phyloP scores from a whole-genome alignment of 2,888 invertebrate species.

The Ophion obscuratus region DNA sequence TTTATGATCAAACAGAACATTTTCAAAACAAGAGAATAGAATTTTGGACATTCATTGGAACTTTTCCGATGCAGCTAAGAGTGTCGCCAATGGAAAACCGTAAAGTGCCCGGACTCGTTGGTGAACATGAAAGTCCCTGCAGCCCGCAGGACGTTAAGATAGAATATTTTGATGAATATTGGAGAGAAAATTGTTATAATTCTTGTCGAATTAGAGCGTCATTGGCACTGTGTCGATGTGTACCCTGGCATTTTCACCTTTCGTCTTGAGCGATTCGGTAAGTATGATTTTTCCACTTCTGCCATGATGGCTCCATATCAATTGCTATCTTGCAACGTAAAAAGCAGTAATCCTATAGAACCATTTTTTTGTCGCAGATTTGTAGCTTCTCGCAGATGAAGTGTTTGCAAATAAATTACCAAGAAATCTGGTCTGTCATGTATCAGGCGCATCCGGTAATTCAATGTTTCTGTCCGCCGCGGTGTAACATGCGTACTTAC shows the following conservation, averaged over 20 bases:
- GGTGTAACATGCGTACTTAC: not conserved
- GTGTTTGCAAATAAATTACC: slow-evolving; percentile 68
- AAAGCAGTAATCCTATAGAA: slow-evolving; percentile 1
- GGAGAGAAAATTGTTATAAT: slow-evolving; percentile 77
- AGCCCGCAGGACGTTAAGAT: slow-evolving; percentile 9
- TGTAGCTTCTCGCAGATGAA: slow-evolving; percentile 75
- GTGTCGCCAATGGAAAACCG: slow-evolving; percentile 7
- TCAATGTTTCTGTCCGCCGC: slow-evolving; percentile 27
- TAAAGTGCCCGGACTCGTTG: slow-evolving; percentile 14
- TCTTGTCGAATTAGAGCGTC: slow-evolving; percentile 74
- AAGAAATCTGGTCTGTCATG: slow-evolving; percentile 61
- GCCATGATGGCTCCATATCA: too few species aligned
- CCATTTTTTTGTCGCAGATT: slow-evolving; percentile 67
- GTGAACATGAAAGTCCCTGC: slow-evolving; percentile 19
- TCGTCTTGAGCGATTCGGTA: slow-evolving; percentile 39
- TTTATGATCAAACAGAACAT: too few species aligned
- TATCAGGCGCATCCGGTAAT: not conserved
- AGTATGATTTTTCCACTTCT: slow-evolving; percentile 25
- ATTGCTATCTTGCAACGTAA: not conserved
- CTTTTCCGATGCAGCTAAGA: slow-evolving; percentile 10
- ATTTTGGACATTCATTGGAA: too few species aligned
- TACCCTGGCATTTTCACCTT: slow-evolving; percentile 77
- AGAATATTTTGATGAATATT: slow-evolving; percentile 70
- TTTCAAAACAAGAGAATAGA: too few species aligned
- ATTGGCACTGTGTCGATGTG: slow-evolving; percentile 76